Evolutionary conservation across 1,140 invertebrate genomes (phyloP).

Genomic region (Notospermus geniculatus): DNA sequence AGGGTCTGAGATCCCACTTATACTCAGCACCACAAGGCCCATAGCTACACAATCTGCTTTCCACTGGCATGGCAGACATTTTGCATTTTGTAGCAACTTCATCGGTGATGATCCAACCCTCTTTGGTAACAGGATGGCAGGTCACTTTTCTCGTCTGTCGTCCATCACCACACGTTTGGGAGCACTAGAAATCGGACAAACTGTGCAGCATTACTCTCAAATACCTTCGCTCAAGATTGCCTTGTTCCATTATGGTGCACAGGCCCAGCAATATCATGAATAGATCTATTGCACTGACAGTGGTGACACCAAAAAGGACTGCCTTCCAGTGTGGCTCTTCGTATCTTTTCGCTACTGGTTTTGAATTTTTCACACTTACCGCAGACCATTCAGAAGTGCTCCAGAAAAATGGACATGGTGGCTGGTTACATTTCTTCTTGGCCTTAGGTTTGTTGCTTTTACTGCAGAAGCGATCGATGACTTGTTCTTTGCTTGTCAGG

Average conservation of each 20-base stretch:
- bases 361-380: too few relatives aligned
- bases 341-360: too few relatives aligned
- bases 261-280: too few relatives aligned
- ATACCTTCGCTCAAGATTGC: too few relatives aligned
- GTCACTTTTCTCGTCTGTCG: conserved; percentile 61
- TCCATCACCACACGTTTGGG: conserved; percentile 63
- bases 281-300: too few relatives aligned
- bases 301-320: too few relatives aligned
- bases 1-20: conserved; percentile 64
- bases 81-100: conserved; percentile 57
- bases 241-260: too few relatives aligned
- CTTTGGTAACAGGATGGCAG: conserved; percentile 58
- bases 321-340: too few relatives aligned
- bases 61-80: conserved; percentile 56
- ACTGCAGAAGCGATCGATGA: conserved; percentile 47
- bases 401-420: conserved; percentile 70
- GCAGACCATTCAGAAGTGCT: conserved; percentile 68
- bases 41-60: conserved; percentile 60
- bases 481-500: conserved; percentile 22
- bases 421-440: conserved; percentile 63
- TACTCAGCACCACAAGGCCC: conserved; percentile 63
- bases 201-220: neutral
- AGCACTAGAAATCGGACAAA: conserved; percentile 37
- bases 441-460: conserved; percentile 57
- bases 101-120: conserved; percentile 59